These are phyloP conservation scores for Megaustenia siamemsis DNA, from an alignment of 2,888 invertebrate species.

Conservation along the genomic window DNA sequence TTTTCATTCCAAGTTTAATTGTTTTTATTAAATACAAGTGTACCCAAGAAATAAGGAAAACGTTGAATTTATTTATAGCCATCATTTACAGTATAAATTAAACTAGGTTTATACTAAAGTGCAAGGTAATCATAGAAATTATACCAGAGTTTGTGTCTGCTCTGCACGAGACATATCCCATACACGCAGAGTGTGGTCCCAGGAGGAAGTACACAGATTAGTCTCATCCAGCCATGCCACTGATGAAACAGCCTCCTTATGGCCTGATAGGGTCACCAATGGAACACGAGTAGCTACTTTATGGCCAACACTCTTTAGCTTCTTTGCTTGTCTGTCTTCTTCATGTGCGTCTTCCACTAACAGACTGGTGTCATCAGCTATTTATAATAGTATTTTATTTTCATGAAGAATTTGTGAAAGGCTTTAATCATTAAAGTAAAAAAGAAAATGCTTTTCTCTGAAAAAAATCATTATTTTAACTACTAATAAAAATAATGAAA, in stretches of 20 bases:
- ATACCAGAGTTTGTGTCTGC: constrained; percentile 88
- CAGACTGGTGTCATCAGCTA: constrained; percentile 28
- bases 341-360: constrained; percentile 20
- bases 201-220: constrained; percentile 91
- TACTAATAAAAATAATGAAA: too few species aligned
- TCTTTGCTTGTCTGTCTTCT: constrained; percentile 63
- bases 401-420: background rate
- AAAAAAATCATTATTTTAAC: background rate
- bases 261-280: constrained; percentile 92
- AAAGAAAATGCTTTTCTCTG: background rate
- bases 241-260: constrained; percentile 92
- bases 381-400: background rate
- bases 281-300: constrained; percentile 82
- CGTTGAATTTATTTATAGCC: too few species aligned
- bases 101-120: background rate
- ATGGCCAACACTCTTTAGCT: constrained; percentile 67
- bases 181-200: constrained; percentile 96
- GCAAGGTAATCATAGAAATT: background rate
- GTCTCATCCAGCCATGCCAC: constrained; percentile 90
- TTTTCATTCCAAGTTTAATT: too few species aligned
- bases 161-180: constrained; percentile 95
- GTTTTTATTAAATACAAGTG: too few species aligned
- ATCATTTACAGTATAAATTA: background rate
- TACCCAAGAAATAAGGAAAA: too few species aligned
- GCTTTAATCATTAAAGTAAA: background rate